Evolutionary conservation across 2,888 invertebrate species (phyloP).

Genomic region (Deilephila porcellus): DNA sequence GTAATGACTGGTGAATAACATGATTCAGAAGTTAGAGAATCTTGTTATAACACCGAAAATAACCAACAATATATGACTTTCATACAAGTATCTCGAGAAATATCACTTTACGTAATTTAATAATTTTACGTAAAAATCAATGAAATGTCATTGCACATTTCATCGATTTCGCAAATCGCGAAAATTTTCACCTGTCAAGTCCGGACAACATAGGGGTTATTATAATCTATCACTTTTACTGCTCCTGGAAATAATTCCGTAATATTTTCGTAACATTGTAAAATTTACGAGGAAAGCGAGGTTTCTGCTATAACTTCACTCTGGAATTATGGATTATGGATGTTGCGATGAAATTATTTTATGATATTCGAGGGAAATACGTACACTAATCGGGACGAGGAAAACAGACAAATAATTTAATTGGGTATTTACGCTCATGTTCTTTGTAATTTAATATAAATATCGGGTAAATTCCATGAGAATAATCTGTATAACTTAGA

Average conservation of each 20-base stretch:
- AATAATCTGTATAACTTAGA: background rate
- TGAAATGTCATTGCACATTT: too few species aligned
- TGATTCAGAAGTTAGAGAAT: too few species aligned
- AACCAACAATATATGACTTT: too few species aligned
- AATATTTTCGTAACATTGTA: slow-evolving; percentile 31
- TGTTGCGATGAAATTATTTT: background rate
- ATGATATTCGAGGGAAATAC: slow-evolving; percentile 5
- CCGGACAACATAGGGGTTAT: too few species aligned
- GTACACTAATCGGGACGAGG: slow-evolving; percentile 1
- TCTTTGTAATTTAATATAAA: background rate
- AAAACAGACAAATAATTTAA: background rate
- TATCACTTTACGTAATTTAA: too few species aligned
- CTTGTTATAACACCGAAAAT: too few species aligned
- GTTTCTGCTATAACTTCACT: slow-evolving; percentile 11
- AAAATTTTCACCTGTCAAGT: too few species aligned
- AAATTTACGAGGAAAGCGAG: slow-evolving; percentile 33
- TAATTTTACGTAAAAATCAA: too few species aligned
- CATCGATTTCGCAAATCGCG: too few species aligned
- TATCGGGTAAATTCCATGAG: too few species aligned
- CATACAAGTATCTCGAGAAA: too few species aligned
- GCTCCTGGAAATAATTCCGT: slow-evolving; percentile 29
- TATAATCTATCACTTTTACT: slow-evolving; percentile 29
- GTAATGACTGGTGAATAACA: too few species aligned
- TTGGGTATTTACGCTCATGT: background rate
- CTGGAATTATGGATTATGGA: slow-evolving; percentile 14